Conservation (phyloP, 2,797 vertebrate genomes). For the Helarctos malayanus region DNA sequence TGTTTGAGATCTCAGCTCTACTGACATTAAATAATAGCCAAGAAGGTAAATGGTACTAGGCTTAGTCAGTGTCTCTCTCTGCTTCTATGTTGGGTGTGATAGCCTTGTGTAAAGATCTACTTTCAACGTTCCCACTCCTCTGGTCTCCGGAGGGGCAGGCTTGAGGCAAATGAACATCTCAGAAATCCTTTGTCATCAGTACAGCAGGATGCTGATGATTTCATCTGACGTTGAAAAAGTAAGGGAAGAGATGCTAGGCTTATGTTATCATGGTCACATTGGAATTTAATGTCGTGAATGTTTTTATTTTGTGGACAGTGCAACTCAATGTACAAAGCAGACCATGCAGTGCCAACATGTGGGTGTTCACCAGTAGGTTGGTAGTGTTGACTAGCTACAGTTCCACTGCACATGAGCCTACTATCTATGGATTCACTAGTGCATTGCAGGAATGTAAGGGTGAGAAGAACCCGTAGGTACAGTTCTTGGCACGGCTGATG, state of each 20-base stretch:
- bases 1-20: background rate
- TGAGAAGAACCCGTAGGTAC: background rate
- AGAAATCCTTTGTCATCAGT: constrained; percentile 18
- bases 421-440: background rate
- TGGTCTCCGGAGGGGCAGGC: background rate
- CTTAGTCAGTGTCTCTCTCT: background rate
- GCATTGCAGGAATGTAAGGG: background rate
- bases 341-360: background rate
- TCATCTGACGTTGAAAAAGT: background rate
- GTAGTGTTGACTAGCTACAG: background rate
- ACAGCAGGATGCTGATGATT: background rate
- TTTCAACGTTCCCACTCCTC: background rate
- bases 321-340: background rate
- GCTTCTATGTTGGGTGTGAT: background rate
- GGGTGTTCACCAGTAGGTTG: background rate
- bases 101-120: background rate
- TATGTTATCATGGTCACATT: background rate
- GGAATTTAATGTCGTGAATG: background rate
- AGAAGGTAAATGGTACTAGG: background rate
- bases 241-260: background rate
- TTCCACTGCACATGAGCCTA: background rate
- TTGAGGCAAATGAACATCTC: background rate
- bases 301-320: background rate
- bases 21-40: constrained; percentile 3
- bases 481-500: background rate